phyloP scores from a whole-genome alignment of 2,888 invertebrate species.

The Chloroclystis v-ata region DNA sequence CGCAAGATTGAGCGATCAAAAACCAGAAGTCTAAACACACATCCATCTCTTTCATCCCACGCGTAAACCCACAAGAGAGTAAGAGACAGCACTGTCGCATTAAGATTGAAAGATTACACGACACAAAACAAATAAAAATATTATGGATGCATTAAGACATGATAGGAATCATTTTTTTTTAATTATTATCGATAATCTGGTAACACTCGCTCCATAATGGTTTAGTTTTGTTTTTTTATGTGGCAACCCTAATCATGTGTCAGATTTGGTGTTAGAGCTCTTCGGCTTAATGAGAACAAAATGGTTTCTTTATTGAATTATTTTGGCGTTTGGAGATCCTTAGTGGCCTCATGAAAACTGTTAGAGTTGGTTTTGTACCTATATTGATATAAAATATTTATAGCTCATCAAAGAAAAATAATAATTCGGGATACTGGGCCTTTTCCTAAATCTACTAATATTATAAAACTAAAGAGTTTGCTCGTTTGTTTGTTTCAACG shows the following conservation, averaged over 20 bases:
- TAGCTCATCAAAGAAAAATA: no score
- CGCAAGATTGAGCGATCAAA: constrained; percentile 64
- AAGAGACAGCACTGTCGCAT: constrained; percentile 52
- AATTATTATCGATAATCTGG: constrained; percentile 77
- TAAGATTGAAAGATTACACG: constrained; percentile 60
- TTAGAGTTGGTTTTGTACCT: no score
- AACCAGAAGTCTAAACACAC: constrained; percentile 61
- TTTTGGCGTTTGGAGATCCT: constrained; percentile 40
- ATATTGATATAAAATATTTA: no score
- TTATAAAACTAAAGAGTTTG: no score
- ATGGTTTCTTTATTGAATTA: constrained; percentile 58
- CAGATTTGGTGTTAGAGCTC: constrained; percentile 66
- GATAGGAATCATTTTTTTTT: constrained; percentile 57
- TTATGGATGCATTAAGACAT: constrained; percentile 72
- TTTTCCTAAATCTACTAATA: no score
- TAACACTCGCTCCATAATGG: constrained; percentile 74
- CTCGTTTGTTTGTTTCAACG: no score
- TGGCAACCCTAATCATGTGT: constrained; percentile 76
- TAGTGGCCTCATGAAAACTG: neutral
- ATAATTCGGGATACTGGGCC: no score
- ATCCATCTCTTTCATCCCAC: constrained; percentile 42
- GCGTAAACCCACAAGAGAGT: constrained; percentile 23
- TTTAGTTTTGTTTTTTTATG: constrained; percentile 60
- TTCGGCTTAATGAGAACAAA: constrained; percentile 62
- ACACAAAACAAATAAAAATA: constrained; percentile 74